A percentile compares a stretch with the other conserved stretches of the same genome.
Conservation (phyloP, 2,113 vertebrate species). For the Pogonocichla stellata region DNA sequence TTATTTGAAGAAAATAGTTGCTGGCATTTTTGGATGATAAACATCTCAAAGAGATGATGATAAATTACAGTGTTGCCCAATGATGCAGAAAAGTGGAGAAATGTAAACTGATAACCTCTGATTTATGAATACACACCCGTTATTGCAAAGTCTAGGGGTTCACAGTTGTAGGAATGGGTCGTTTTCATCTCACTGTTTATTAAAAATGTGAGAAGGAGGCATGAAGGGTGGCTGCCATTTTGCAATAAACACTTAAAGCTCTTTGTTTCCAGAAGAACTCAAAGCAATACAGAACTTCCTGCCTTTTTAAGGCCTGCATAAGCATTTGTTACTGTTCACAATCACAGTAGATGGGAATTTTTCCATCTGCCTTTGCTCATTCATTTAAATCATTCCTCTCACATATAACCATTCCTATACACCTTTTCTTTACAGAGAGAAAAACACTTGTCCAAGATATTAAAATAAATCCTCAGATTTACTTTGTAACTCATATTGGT, state of each 20-base stretch:
- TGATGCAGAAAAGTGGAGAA: slow-evolving; percentile 34
- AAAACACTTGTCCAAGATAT: not conserved
- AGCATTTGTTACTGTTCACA: not conserved
- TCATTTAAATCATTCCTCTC: not conserved
- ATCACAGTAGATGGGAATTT: not conserved
- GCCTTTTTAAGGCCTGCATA: not conserved
- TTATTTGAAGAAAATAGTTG: slow-evolving; percentile 20
- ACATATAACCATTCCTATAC: not conserved
- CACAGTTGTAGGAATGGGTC: not conserved
- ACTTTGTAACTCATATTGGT: not conserved
- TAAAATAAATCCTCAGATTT: not conserved
- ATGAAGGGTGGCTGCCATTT: not conserved
- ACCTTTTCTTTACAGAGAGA: not conserved
- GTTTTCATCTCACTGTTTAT: slow-evolving; percentile 18
- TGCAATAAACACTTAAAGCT: not conserved
- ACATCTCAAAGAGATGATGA: slow-evolving; percentile 33
- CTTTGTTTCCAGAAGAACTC: not conserved
- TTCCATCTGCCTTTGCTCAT: not conserved
- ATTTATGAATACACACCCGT: not conserved
- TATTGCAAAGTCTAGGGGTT: not conserved
- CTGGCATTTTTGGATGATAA: slow-evolving; percentile 32
- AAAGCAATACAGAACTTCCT: not conserved
- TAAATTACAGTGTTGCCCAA: slow-evolving; percentile 33
- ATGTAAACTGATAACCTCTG: not conserved
- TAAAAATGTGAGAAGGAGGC: not conserved